A percentile compares a stretch with the other conserved stretches of the same genome.
phyloP scores from a whole-genome alignment of 2,797 vertebrate genomes.

The Adrianichthys oophorus region DNA sequence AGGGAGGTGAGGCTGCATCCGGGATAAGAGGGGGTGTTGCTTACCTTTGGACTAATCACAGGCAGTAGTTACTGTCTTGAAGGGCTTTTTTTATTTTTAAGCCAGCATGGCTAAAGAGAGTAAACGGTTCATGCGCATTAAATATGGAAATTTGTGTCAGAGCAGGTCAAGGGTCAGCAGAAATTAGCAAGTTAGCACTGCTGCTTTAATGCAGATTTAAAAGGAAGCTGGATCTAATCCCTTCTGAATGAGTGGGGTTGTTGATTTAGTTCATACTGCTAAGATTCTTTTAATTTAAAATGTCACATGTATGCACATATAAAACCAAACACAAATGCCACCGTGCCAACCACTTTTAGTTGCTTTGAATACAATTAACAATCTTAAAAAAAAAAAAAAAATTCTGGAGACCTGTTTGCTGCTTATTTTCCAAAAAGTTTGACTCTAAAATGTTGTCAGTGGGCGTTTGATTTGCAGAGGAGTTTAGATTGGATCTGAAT shows the following conservation, averaged over 20 bases:
- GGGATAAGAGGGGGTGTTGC: constrained; percentile 8
- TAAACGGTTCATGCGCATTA: background rate
- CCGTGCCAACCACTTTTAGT: no score
- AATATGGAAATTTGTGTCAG: constrained; percentile 10
- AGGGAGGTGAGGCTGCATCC: constrained; percentile 25
- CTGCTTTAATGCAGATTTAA: constrained; percentile 8
- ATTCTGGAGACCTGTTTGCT: constrained; percentile 24
- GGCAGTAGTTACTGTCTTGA: constrained; percentile 30
- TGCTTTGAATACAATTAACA: no score
- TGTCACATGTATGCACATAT: no score
- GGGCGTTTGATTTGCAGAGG: constrained; percentile 15
- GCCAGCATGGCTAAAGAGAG: constrained; percentile 7
- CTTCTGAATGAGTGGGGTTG: background rate
- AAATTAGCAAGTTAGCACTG: constrained; percentile 6
- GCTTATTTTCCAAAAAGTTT: constrained; percentile 16
- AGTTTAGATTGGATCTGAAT: constrained; percentile 32
- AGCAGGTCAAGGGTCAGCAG: background rate
- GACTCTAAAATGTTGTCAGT: constrained; percentile 1
- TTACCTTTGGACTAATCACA: constrained; percentile 30
- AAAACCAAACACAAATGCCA: no score
- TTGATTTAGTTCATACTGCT: background rate
- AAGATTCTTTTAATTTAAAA: no score
- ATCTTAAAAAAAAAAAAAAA: no score
- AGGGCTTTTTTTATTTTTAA: background rate
- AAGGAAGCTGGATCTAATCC: constrained; percentile 1